Evolutionary conservation across 2,113 vertebrate genomes (phyloP).

Genomic region (Anhinga anhinga): DNA sequence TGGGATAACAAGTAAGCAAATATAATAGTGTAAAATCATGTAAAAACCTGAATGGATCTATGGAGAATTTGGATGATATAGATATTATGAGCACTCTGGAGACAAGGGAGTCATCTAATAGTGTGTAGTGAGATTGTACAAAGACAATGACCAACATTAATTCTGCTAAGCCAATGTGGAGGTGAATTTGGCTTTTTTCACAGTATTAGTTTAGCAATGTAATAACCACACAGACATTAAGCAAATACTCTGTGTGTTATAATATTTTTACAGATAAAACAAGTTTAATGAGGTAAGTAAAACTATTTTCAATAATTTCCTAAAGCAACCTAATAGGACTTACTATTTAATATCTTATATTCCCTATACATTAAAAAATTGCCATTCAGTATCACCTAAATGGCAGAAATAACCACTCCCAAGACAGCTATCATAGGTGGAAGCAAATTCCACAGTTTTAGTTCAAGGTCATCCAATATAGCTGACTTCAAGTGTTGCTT

Average conservation of each 20-base stretch:
- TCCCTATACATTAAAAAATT: background rate
- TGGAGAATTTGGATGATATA: background rate
- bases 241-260: background rate
- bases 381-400: background rate
- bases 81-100: background rate
- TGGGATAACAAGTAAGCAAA: background rate
- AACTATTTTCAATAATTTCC: background rate
- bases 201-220: background rate
- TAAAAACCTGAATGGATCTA: background rate
- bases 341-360: background rate
- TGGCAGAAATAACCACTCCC: background rate
- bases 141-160: background rate
- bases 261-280: background rate
- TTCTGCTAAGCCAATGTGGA: background rate
- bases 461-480: slow-evolving; percentile 30
- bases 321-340: background rate
- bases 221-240: background rate
- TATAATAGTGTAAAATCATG: background rate
- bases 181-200: background rate
- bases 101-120: background rate
- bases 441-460: background rate
- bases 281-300: background rate
- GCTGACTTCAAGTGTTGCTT: background rate
- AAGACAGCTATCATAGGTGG: background rate
- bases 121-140: background rate